These are phyloP conservation scores for Drosophila setifemur DNA, from an alignment of 1,140 invertebrate genomes.

Conservation along the genomic window DNA sequence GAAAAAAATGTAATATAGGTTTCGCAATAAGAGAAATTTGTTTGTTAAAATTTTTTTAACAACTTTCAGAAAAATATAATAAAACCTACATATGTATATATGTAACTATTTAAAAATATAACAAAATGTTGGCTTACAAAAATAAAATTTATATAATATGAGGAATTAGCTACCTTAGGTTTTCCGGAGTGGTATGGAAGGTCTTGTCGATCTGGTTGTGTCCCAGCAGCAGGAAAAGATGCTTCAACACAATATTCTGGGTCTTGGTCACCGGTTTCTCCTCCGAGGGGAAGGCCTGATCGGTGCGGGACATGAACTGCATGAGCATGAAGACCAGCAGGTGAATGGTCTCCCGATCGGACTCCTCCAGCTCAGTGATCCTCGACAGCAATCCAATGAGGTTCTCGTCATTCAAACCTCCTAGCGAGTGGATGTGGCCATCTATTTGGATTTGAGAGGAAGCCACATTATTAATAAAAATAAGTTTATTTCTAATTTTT, in stretches of 20 bases:
- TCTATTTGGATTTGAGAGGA: slow-evolving; percentile 83
- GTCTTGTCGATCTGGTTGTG: slow-evolving; percentile 95
- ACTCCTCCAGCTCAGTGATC: slow-evolving; percentile 96
- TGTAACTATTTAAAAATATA: no score
- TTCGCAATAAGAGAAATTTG: no score
- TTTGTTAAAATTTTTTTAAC: no score
- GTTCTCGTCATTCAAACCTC: slow-evolving; percentile 88
- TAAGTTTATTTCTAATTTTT: no score
- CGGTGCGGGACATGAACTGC: slow-evolving; percentile 92
- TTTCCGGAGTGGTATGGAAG: slow-evolving; percentile 95
- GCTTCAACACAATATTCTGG: slow-evolving; percentile 94
- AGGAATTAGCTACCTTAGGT: slow-evolving; percentile 92
- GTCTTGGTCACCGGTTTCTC: slow-evolving; percentile 91
- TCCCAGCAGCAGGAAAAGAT: slow-evolving; percentile 96
- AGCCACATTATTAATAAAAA: background rate
- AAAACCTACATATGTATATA: no score
- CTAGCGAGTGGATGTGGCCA: slow-evolving; percentile 89
- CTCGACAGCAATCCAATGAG: slow-evolving; percentile 87
- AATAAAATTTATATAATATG: no score
- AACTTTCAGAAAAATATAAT: no score
- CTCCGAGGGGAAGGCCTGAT: slow-evolving; percentile 91
- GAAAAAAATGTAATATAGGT: no score
- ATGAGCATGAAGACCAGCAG: slow-evolving; percentile 97
- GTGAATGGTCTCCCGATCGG: slow-evolving; percentile 97
- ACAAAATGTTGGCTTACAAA: no score